A percentile compares a stretch with the other conserved stretches of the same genome.
Evolutionary conservation across 1,140 invertebrate species (phyloP).

Genomic region (Ceratosolen fusciceps): DNA sequence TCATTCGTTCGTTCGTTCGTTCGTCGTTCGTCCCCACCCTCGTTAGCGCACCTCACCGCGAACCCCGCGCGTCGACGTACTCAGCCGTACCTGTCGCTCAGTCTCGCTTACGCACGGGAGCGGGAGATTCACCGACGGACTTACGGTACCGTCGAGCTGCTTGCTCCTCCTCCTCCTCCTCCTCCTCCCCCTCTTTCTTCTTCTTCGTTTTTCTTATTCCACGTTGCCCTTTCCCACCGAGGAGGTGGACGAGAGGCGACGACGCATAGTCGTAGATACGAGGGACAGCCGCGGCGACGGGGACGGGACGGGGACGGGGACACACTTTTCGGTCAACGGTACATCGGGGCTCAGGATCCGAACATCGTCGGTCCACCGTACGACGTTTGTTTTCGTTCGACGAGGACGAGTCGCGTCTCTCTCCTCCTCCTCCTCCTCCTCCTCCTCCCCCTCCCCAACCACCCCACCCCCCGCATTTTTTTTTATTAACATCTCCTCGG

Average conservation of each 20-base stretch:
- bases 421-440: too few relatives aligned
- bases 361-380: background rate
- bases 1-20: background rate
- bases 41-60: background rate
- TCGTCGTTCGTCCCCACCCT: background rate
- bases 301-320: background rate
- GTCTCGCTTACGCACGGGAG: background rate
- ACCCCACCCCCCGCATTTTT: too few relatives aligned
- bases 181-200: background rate
- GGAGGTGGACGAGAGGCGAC: too few relatives aligned
- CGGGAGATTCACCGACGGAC: conserved; percentile 36
- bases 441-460: too few relatives aligned
- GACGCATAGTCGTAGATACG: conserved; percentile 4
- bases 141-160: conserved; percentile 37
- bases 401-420: background rate
- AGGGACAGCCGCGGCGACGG: background rate
- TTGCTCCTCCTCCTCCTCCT: background rate
- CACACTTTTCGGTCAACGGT: conserved; percentile 23
- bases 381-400: conserved; percentile 27
- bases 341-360: background rate
- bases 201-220: conserved; percentile 2
- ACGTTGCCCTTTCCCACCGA: background rate
- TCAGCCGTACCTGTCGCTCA: background rate
- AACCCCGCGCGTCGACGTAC: background rate
- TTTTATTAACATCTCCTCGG: too few relatives aligned